Base-by-base conservation (phyloP, 2,797 vertebrate species). In the Taenioides sp. region DNA sequence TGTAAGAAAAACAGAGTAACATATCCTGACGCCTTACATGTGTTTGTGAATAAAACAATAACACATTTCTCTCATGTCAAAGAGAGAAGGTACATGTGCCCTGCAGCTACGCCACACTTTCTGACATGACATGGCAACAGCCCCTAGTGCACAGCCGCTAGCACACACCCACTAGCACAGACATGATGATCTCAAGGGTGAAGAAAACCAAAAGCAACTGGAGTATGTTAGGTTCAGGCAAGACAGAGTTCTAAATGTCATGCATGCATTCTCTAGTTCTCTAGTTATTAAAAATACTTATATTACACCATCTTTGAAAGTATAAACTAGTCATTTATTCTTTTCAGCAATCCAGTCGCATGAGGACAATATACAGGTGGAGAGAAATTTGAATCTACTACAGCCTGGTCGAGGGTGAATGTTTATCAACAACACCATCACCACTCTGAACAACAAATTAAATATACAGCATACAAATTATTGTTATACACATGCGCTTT, bases 41-140 rank as follows among this genome's bases (percentile, higher is more conserved):
- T 69, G 67, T 74, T 57, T 73, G 80, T 81, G 65, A 17, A 16
- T 25, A n/a, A 54, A 59, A 69, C 64, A 80, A 52, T 62, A 84
- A 79, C 79, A 83, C 5, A 65, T 74, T 72, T 71, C 57, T 68
- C 68, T 71, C 79, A 78, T 83, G 74, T 47, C 67, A 70, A 69
- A 74, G 72, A 71, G n/a, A 40, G 40, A 62, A 82, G 73, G 77
- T 54, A 68, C 60, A 64, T 28, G 57, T 77, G 70, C 60, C 78
- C 60, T 59, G 57, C 16, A 34, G 78, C 70, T 61, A 61, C 31
- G 64, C 65, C 55, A 55, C 27, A 18, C 37, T 79, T 75, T 80
- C 70, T 80, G 81, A 82, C 83, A 80, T 86, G 69, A 79, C 68
- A 62, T 65, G 68, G 67, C 57, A 84, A 43, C 11, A 43, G 57